Evolutionary conservation across 2,113 vertebrate species (phyloP).

Genomic region (Arothron firmamentum): DNA sequence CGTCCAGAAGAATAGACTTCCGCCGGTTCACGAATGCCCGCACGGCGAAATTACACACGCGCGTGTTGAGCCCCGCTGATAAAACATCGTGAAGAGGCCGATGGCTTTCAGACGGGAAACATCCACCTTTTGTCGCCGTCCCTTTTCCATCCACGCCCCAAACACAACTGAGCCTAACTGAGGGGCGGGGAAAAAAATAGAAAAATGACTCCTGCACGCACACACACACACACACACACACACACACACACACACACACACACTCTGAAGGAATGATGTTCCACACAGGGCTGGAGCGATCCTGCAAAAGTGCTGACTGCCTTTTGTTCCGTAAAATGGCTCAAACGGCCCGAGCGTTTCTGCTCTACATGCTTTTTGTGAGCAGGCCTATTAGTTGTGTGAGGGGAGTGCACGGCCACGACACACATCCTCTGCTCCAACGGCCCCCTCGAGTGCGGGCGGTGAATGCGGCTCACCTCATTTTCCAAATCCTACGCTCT

Average conservation of each 20-base stretch:
- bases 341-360: conserved; percentile 9
- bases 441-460: conserved; percentile 35
- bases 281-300: conserved; percentile 11
- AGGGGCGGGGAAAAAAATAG: conserved; percentile 40
- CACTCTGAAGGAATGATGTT: conserved; percentile 24
- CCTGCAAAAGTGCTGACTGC: conserved; percentile 14
- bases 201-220: conserved; percentile 34
- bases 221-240: conserved; percentile 29
- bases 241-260: conserved; percentile 23
- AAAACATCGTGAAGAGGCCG: conserved; percentile 63
- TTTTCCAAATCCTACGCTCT: conserved; percentile 51
- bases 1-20: conserved; percentile 63
- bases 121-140: conserved; percentile 50
- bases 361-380: conserved; percentile 20
- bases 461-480: conserved; percentile 50
- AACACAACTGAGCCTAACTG: conserved; percentile 49
- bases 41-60: conserved; percentile 67
- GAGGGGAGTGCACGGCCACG: conserved; percentile 40
- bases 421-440: conserved; percentile 17
- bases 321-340: conserved; percentile 8
- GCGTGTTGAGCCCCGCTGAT: conserved; percentile 64
- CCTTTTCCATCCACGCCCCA: conserved; percentile 59
- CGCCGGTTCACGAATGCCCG: conserved; percentile 59
- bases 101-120: conserved; percentile 56
- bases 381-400: conserved; percentile 39